Percentiles rank a stretch among this genome's conserved stretches.
phyloP scores from a whole-genome alignment of 1,140 invertebrate species.

The Drosophila trapezifrons region DNA sequence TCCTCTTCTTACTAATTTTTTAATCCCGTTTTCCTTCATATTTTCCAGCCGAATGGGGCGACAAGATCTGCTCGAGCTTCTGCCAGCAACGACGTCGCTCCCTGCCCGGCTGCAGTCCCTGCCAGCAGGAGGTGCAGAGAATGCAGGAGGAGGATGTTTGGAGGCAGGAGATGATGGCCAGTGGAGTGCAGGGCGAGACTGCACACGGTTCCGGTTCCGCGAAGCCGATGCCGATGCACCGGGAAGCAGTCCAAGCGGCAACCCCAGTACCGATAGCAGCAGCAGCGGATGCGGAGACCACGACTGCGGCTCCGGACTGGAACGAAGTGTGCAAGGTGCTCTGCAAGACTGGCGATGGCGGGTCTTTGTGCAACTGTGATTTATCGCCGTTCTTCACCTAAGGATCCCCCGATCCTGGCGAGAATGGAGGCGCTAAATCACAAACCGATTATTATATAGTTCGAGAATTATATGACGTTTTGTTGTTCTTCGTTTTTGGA shows the following conservation, averaged over 20 bases:
- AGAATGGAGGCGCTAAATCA: constrained; percentile 62
- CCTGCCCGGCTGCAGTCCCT: constrained; percentile 72
- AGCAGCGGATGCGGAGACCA: constrained; percentile 2
- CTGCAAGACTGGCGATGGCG: constrained; percentile 85
- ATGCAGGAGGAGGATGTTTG: constrained; percentile 17
- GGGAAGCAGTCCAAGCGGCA: not conserved
- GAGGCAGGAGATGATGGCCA: constrained; percentile 38
- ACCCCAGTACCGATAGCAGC: constrained; percentile 7
- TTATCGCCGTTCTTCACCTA: constrained; percentile 84
- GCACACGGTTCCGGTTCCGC: constrained; percentile 55
- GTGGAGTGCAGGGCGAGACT: constrained; percentile 47
- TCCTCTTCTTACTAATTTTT: not conserved
- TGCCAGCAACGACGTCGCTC: constrained; percentile 57
- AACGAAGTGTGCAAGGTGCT: constrained; percentile 84
- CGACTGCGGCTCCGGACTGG: constrained; percentile 79
- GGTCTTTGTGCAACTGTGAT: constrained; percentile 86
- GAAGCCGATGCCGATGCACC: not conserved
- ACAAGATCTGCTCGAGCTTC: constrained; percentile 62
- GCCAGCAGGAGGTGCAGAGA: constrained; percentile 50
- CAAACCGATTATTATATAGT: constrained; percentile 59
- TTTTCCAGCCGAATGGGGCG: constrained; percentile 28
- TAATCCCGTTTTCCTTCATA: not conserved
- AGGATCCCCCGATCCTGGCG: constrained; percentile 8
- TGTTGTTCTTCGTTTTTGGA: constrained; percentile 50
- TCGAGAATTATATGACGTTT: constrained; percentile 52